Evolutionary conservation across 2,113 vertebrate species (phyloP).

Genomic region (Neogale vison): DNA sequence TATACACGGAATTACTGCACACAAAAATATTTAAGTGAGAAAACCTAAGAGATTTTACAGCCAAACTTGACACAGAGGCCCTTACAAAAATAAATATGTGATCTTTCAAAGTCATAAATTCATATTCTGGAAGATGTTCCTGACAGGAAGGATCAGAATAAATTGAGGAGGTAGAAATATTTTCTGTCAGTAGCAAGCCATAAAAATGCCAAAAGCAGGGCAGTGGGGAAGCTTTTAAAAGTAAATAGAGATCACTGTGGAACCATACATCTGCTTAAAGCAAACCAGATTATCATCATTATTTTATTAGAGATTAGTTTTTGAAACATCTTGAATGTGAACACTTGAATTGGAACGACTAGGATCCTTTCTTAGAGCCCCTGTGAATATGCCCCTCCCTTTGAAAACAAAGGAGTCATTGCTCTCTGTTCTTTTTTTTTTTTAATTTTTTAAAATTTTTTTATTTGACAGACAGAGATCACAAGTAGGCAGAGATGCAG

Average conservation of each 20-base stretch:
- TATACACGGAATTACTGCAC: not conserved
- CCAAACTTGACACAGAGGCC: not conserved
- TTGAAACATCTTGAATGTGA: not conserved
- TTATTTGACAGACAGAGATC: no score
- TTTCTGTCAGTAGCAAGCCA: constrained; percentile 43
- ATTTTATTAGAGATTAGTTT: constrained; percentile 16
- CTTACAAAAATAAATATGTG: not conserved
- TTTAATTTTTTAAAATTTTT: no score
- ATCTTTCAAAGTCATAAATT: constrained; percentile 9
- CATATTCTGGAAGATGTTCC: constrained; percentile 31
- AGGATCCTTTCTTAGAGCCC: not conserved
- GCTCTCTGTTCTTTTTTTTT: not conserved
- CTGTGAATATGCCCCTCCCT: not conserved
- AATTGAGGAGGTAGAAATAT: constrained; percentile 29
- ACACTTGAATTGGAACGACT: not conserved
- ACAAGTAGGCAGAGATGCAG: no score
- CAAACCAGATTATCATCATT: not conserved
- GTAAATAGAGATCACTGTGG: not conserved
- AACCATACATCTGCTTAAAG: not conserved
- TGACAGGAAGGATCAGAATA: constrained; percentile 39
- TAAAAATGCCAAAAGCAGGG: constrained; percentile 6
- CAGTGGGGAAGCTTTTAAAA: not conserved
- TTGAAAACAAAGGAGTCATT: not conserved
- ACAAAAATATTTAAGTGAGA: not conserved
- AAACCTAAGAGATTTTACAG: constrained; percentile 9